Evolutionary conservation across 2,113 vertebrate species (phyloP).

Genomic region (Tichodroma muraria): DNA sequence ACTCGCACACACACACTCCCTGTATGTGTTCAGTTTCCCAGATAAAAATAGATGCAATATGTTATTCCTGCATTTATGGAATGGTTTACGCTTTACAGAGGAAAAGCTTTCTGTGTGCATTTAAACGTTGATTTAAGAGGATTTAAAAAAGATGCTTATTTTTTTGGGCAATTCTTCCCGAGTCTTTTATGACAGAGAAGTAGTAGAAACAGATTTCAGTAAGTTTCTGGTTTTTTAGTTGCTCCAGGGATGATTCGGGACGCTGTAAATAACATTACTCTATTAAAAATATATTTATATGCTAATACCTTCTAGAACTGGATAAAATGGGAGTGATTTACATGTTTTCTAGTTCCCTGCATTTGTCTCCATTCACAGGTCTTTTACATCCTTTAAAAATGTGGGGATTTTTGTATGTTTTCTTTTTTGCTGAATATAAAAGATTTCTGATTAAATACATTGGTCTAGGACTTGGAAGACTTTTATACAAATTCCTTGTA

Average conservation of each 20-base stretch:
- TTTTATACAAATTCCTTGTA: background rate
- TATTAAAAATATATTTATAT: background rate
- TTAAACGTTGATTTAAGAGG: background rate
- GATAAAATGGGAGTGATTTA: background rate
- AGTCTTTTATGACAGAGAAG: background rate
- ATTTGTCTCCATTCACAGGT: background rate
- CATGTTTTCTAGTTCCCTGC: background rate
- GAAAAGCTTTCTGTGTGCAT: background rate
- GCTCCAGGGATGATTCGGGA: background rate
- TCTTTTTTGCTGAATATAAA: background rate
- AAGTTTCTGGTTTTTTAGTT: background rate
- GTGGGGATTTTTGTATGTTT: background rate
- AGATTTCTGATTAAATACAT: background rate
- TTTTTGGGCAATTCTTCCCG: background rate
- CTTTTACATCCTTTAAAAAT: background rate
- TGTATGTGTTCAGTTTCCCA: background rate
- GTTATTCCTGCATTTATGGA: background rate
- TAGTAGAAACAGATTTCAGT: background rate
- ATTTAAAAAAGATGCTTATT: background rate
- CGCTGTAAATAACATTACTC: background rate
- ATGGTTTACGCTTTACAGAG: background rate
- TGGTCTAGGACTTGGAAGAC: background rate
- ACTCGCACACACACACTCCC: background rate
- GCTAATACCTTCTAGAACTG: background rate
- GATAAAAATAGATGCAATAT: background rate